A percentile compares a stretch with the other conserved stretches of the same genome.
Evolutionary conservation across 2,113 vertebrate species (phyloP).

Genomic region (Pleuronectes platessa): DNA sequence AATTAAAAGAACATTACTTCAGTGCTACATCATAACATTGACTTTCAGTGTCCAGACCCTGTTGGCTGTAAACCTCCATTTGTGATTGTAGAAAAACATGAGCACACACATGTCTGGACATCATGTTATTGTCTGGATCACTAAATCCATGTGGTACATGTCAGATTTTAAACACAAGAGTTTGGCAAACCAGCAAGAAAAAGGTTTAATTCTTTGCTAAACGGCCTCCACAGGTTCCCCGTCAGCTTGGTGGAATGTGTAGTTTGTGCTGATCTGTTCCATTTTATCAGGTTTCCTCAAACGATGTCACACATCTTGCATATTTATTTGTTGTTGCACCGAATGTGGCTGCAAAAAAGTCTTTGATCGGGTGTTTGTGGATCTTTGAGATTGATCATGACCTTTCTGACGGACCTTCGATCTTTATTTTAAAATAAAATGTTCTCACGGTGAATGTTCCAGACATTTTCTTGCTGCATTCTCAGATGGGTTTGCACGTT

Average conservation of each 20-base stretch:
- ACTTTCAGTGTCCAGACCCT: conserved; percentile 3
- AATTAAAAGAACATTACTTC: conserved; percentile 2
- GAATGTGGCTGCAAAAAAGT: neutral
- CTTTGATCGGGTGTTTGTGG: neutral
- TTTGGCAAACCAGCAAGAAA: conserved; percentile 10
- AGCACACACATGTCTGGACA: conserved; percentile 17
- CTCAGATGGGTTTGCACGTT: too few relatives aligned
- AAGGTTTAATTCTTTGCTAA: conserved; percentile 16
- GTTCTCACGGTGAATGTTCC: neutral
- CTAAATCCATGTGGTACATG: conserved; percentile 35
- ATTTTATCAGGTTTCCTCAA: neutral
- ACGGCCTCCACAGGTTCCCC: conserved; percentile 10
- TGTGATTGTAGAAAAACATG: neutral
- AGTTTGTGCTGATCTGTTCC: neutral
- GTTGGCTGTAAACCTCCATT: conserved; percentile 54
- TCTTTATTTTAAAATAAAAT: too few relatives aligned
- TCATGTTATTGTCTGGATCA: conserved; percentile 22
- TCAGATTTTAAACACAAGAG: conserved; percentile 22
- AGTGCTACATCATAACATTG: conserved; percentile 20
- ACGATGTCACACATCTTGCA: too few relatives aligned
- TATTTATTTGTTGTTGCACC: too few relatives aligned
- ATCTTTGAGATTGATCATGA: neutral
- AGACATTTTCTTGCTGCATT: neutral
- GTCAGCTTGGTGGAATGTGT: neutral
- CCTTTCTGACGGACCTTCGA: too few relatives aligned